Evolutionary conservation across 2,113 vertebrate genomes (phyloP).

Genomic region (Perognathus longimembris): DNA sequence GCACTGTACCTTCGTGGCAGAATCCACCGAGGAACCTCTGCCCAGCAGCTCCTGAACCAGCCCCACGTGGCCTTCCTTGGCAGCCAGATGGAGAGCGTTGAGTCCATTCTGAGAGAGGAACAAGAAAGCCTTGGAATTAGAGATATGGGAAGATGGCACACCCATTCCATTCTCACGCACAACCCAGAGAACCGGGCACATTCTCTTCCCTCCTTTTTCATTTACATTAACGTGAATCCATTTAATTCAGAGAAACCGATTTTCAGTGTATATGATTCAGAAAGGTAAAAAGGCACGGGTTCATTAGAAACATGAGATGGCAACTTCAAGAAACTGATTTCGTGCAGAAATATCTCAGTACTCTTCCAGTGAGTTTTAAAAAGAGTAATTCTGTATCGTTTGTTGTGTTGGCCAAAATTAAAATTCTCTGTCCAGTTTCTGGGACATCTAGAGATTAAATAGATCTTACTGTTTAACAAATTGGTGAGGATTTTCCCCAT

Average conservation of each 20-base stretch:
- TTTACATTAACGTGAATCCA: conserved; percentile 37
- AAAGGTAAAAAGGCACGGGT: neutral
- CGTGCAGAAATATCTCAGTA: neutral
- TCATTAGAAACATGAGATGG: neutral
- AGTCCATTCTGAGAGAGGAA: conserved; percentile 95
- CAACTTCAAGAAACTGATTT: neutral
- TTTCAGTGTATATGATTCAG: neutral
- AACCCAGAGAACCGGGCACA: conserved; percentile 1
- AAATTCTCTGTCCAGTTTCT: conserved; percentile 24
- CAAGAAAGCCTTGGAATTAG: conserved; percentile 60
- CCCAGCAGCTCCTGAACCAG: conserved; percentile 98
- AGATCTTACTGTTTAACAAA: conserved; percentile 34
- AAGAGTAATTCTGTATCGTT: neutral
- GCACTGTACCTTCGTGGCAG: conserved; percentile 94
- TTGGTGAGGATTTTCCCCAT: neutral
- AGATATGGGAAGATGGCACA: neutral
- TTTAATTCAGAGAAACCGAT: neutral
- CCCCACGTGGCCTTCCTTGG: conserved; percentile 97
- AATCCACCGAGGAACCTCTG: conserved; percentile 94
- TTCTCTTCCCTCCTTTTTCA: neutral
- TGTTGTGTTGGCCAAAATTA: neutral
- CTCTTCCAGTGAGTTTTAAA: neutral
- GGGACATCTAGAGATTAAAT: neutral
- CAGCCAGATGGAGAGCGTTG: conserved; percentile 97
- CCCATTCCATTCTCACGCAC: neutral